A percentile compares a stretch with the other conserved stretches of the same genome.
These are phyloP conservation scores for Agrilus planipennis DNA, from an alignment of 1,140 invertebrate species.

Conservation along the genomic window DNA sequence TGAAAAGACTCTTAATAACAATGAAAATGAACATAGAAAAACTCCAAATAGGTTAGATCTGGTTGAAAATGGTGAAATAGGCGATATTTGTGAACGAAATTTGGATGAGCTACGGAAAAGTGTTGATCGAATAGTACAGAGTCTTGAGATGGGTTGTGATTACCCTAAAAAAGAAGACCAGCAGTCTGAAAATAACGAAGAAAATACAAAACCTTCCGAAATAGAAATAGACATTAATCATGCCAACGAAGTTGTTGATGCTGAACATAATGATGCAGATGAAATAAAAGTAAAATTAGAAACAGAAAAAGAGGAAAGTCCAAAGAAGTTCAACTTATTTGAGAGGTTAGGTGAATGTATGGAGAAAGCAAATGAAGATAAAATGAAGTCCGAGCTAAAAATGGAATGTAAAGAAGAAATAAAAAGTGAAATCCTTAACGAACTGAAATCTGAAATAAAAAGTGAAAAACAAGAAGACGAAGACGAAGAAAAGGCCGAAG, in stretches of 20 bases:
- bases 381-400: conserved; percentile 39
- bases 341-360: conserved; percentile 34
- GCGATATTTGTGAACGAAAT: conserved; percentile 29
- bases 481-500: conserved; percentile 33
- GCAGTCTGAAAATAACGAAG: conserved; percentile 21
- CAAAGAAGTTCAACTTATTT: conserved; percentile 32
- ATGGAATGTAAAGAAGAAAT: conserved; percentile 37
- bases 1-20: conserved; percentile 10
- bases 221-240: conserved; percentile 4
- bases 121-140: conserved; percentile 42
- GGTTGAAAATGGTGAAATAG: conserved; percentile 27
- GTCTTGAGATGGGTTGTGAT: conserved; percentile 22
- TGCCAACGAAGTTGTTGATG: not conserved
- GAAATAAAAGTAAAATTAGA: conserved; percentile 13
- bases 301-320: conserved; percentile 15
- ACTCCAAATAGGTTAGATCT: conserved; percentile 24
- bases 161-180: conserved; percentile 18
- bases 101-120: conserved; percentile 42
- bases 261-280: conserved; percentile 11
- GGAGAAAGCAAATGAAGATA: conserved; percentile 35
- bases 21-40: conserved; percentile 29
- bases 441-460: conserved; percentile 32
- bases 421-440: conserved; percentile 30
- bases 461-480: conserved; percentile 36
- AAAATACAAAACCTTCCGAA: conserved; percentile 8